Conservation (phyloP, 2,113 vertebrate genomes). For the Chionodraco myersi region DNA sequence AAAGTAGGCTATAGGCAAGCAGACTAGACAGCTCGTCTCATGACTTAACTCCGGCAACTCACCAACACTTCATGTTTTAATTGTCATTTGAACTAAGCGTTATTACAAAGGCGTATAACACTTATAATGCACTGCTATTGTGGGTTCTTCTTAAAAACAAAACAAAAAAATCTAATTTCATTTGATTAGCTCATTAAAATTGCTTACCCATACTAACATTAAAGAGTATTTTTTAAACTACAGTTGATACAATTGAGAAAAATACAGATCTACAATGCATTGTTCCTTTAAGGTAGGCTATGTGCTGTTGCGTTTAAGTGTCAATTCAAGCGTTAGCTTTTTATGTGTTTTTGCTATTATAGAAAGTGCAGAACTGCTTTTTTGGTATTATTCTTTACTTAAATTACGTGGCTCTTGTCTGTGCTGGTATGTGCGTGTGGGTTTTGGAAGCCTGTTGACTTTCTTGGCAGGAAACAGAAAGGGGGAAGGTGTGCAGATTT, state of each 20-base stretch:
- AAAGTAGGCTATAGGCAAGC: slow-evolving; percentile 69
- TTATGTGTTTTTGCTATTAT: neutral
- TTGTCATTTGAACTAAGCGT: slow-evolving; percentile 26
- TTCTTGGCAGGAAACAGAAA: slow-evolving; percentile 59
- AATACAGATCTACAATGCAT: neutral
- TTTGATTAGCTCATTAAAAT: neutral
- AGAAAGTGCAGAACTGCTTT: neutral
- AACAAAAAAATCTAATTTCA: neutral
- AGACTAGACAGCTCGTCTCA: slow-evolving; percentile 65
- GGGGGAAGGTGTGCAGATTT: slow-evolving; percentile 62
- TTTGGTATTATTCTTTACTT: slow-evolving; percentile 15
- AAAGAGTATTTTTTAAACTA: neutral
- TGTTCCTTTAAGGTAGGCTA: neutral
- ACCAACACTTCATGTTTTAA: slow-evolving; percentile 20
- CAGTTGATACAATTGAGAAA: neutral
- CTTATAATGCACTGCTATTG: neutral
- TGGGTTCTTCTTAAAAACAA: neutral
- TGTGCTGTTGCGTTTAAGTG: neutral
- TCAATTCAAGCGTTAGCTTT: neutral
- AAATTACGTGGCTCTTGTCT: slow-evolving; percentile 37
- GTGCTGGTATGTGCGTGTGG: slow-evolving; percentile 48
- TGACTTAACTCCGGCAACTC: slow-evolving; percentile 55
- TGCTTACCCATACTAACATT: no score
- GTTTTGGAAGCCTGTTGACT: slow-evolving; percentile 59
- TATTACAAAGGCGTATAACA: slow-evolving; percentile 7